Evolutionary conservation across 2,888 invertebrate species (phyloP), one percentile per base, ranked within the genome.

Genomic region (Esperia sulphurella): DNA sequence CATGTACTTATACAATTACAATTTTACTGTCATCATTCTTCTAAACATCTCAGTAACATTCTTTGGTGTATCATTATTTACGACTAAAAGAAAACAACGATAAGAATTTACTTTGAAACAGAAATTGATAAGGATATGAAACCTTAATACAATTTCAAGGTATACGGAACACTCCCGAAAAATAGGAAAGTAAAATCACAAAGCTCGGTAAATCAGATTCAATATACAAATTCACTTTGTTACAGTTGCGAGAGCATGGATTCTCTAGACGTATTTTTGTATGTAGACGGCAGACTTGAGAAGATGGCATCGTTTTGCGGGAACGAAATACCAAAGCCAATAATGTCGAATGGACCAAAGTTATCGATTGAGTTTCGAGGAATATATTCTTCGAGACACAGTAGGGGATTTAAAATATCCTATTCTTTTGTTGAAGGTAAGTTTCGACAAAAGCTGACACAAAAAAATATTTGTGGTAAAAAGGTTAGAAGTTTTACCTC

Each of bases 301-400:
- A 94, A 96, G 76, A 94, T 97, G 71, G 96, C 96, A 71, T 94
- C 95, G 43, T 96, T 95, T 75, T 98, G 98, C 79, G 97, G 97
- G 9, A 92, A 91, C 53, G 93, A 93, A 53, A 81, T 94, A 61
- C 97, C 98, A 8, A 94, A 95, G 65, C 96, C 96, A 61, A 91
- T 98, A 68, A 98, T 98, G 98, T 98, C 98, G 57, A 96, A 95
- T 75, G 96, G 96, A 57, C 95, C 95, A 50, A 92, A 94, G 68
- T 88, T 98, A 74, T 93, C 95, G 59, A 84, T 98, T 39, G 96
- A 96, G 80, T 98, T 98, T 75, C 92, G 93, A 53, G 96, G 96
- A 41, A 90, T 93, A 56, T 91, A 92, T 70, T 94, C 95, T 10
- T 95, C 95, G 43, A 92, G 94, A 61, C 92, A 93, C 65, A 94